phyloP scores from a whole-genome alignment of 1,140 invertebrate species.

The Trachymyrmex cornetzi region DNA sequence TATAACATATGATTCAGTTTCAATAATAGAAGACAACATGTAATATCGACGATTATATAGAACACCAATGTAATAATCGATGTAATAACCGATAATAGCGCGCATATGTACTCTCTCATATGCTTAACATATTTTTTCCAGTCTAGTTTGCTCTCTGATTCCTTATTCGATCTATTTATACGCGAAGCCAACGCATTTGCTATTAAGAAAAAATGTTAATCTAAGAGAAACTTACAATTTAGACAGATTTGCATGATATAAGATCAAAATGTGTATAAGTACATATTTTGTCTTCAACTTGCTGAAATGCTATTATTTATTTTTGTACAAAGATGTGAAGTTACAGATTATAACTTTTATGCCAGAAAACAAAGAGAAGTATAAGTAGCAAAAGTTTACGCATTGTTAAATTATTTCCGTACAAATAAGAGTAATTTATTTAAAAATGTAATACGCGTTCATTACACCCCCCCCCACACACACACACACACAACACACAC shows the following conservation, averaged over 20 bases:
- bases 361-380: constrained; percentile 79
- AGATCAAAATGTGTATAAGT: constrained; percentile 59
- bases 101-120: not conserved
- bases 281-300: constrained; percentile 65
- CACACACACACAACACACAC: not conserved
- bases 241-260: constrained; percentile 38
- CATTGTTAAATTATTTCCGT: constrained; percentile 57
- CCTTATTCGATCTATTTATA: constrained; percentile 6
- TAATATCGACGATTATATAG: constrained; percentile 41
- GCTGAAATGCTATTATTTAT: constrained; percentile 80
- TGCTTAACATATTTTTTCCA: constrained; percentile 34
- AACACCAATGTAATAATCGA: constrained; percentile 42
- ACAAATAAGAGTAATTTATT: constrained; percentile 17
- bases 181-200: constrained; percentile 17
- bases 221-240: constrained; percentile 26
- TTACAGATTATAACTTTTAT: constrained; percentile 78
- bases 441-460: not conserved
- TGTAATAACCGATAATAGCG: not conserved
- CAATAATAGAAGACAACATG: constrained; percentile 23
- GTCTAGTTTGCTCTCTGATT: constrained; percentile 8
- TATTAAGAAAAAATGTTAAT: constrained; percentile 55
- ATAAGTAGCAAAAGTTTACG: constrained; percentile 51
- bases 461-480: not conserved
- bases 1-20: constrained; percentile 35
- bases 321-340: constrained; percentile 82